Conservation (phyloP, 2,113 vertebrate genomes). For the Blennius ocellaris region DNA sequence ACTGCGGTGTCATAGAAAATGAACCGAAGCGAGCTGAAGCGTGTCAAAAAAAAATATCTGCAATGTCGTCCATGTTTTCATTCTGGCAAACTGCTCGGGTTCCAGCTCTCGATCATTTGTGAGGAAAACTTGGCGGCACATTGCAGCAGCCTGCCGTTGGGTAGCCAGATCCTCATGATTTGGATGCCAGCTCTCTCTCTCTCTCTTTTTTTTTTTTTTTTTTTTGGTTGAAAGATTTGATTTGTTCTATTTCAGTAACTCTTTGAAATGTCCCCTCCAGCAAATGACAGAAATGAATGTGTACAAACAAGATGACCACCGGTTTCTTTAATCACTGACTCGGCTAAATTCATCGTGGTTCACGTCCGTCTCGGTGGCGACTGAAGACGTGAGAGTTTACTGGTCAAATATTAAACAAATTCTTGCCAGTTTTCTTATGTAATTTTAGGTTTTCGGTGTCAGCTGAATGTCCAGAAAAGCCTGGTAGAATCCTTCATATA, state of each 20-base stretch:
- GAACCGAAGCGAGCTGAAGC: background rate
- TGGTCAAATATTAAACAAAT: too few species aligned
- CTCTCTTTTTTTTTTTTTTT: too few species aligned
- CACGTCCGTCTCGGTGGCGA: too few species aligned
- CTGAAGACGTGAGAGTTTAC: too few species aligned
- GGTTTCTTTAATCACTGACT: background rate
- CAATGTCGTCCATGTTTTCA: slow-evolving; percentile 20
- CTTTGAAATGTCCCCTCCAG: background rate
- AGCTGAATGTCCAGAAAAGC: too few species aligned
- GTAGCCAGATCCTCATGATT: slow-evolving; percentile 2
- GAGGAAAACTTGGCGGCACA: slow-evolving; percentile 4
- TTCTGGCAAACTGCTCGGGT: slow-evolving; percentile 15
- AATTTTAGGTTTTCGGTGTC: too few species aligned
- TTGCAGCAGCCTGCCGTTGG: background rate
- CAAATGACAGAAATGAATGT: background rate
- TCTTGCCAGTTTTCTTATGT: too few species aligned
- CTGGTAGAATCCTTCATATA: too few species aligned
- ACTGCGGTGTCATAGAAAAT: too few species aligned
- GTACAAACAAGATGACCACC: background rate
- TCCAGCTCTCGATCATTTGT: slow-evolving; percentile 22
- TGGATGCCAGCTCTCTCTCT: background rate
- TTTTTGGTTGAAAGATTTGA: background rate
- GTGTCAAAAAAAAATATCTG: slow-evolving; percentile 12
- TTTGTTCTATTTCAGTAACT: background rate
- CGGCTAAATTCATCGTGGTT: too few species aligned